Evolutionary conservation across 2,888 invertebrate genomes (phyloP).

Genomic region (Frankliniella fusca): DNA sequence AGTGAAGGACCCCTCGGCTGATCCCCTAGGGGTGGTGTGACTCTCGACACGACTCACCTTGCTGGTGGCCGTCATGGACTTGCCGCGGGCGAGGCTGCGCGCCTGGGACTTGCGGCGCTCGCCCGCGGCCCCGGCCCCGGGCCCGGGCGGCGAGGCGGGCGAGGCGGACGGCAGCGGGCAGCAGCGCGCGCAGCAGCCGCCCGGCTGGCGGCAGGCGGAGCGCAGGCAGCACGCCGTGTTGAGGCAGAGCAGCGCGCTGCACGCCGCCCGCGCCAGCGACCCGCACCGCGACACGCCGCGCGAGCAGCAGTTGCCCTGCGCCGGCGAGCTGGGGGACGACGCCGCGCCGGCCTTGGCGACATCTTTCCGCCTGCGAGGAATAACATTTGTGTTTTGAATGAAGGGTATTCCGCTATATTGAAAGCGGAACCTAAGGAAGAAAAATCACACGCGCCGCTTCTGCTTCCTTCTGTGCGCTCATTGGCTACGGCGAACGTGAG

Average conservation of each 20-base stretch:
- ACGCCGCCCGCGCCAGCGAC: slow-evolving; percentile 27
- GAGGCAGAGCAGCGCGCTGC: slow-evolving; percentile 37
- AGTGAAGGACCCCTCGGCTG: no score
- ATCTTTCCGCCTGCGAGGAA: neutral
- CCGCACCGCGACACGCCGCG: neutral
- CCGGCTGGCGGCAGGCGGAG: slow-evolving; percentile 33
- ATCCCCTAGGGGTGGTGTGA: no score
- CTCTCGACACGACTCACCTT: slow-evolving; percentile 28
- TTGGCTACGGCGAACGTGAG: no score
- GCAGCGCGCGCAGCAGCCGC: slow-evolving; percentile 35
- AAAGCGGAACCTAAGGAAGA: no score
- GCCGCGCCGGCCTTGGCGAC: neutral
- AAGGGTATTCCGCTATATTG: no score
- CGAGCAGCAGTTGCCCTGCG: neutral
- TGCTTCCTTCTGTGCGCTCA: no score
- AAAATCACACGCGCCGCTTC: no score
- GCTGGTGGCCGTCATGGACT: slow-evolving; percentile 32
- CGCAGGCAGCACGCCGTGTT: slow-evolving; percentile 37
- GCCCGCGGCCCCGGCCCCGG: slow-evolving; percentile 34
- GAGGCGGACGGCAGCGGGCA: slow-evolving; percentile 9
- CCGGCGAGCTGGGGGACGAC: neutral
- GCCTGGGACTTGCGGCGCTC: slow-evolving; percentile 32
- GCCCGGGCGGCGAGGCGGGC: slow-evolving; percentile 25
- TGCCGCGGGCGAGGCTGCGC: slow-evolving; percentile 27
- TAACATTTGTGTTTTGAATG: no score